Evolutionary conservation across 2,888 invertebrate species (phyloP).

Genomic region (Aphodius sticticus): DNA sequence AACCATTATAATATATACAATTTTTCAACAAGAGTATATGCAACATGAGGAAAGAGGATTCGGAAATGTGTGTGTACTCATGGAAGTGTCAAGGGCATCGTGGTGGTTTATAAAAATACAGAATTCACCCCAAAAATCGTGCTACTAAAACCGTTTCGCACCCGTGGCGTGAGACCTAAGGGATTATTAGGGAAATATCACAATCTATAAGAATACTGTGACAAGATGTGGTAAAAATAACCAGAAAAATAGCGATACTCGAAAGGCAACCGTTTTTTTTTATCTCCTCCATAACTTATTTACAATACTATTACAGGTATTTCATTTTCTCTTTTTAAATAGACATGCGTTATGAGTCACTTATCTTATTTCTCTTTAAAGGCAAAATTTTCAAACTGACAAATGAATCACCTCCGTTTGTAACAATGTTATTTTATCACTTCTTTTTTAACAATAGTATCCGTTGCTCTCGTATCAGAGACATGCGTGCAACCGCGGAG

Average conservation of each 20-base stretch:
- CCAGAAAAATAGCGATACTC: conserved; percentile 9
- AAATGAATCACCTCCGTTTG: conserved; percentile 7
- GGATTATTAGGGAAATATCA: conserved; percentile 14
- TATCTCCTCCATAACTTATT: neutral
- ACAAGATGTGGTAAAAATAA: conserved; percentile 5
- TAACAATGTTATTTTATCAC: conserved; percentile 36
- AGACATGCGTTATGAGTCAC: neutral
- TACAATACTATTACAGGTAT: conserved; percentile 5
- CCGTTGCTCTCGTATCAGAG: neutral
- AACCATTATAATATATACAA: conserved; percentile 34
- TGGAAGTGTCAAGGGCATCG: conserved; percentile 19
- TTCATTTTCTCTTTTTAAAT: conserved; percentile 7
- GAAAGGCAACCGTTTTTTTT: conserved; percentile 17
- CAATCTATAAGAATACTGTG: conserved; percentile 22
- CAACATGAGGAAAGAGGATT: conserved; percentile 21
- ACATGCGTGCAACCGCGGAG: neutral
- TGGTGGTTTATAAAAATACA: conserved; percentile 23
- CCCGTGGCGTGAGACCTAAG: neutral
- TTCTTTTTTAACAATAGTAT: conserved; percentile 35
- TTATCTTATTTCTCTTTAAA: neutral
- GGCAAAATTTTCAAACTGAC: neutral
- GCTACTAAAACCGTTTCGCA: neutral
- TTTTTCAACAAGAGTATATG: conserved; percentile 29
- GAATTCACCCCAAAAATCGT: conserved; percentile 1
- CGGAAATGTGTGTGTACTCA: conserved; percentile 9